phyloP scores from a whole-genome alignment of 2,888 invertebrate genomes.

The Ischnura elegans region DNA sequence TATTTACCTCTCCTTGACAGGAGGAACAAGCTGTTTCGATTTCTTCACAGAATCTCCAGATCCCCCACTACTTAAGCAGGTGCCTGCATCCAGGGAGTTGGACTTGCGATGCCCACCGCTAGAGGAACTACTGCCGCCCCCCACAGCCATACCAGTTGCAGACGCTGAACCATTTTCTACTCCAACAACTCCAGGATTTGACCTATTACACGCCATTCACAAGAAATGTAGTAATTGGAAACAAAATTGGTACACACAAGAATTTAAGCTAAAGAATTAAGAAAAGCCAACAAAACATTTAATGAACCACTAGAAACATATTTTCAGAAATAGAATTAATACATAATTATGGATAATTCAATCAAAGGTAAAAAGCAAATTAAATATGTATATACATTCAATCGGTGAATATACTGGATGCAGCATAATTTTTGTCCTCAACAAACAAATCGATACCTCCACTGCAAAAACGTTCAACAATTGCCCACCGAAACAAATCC shows the following conservation, averaged over 20 bases:
- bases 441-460: too few species aligned
- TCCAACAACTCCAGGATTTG: conserved; percentile 18
- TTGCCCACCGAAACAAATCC: too few species aligned
- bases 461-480: too few species aligned
- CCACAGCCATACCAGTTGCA: not conserved
- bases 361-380: too few species aligned
- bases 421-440: too few species aligned
- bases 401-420: too few species aligned
- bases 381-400: too few species aligned
- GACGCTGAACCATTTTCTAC: conserved; percentile 37
- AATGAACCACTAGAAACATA: not conserved
- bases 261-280: not conserved
- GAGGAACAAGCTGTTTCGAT: conserved; percentile 78
- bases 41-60: conserved; percentile 78
- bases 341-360: too few species aligned
- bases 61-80: conserved; percentile 77
- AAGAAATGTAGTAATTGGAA: too few species aligned
- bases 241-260: not conserved
- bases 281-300: not conserved
- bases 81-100: conserved; percentile 89
- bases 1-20: conserved; percentile 79
- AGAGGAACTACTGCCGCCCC: conserved; percentile 9
- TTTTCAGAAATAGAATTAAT: not conserved
- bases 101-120: conserved; percentile 86
- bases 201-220: not conserved